Conservation (phyloP, 2,888 invertebrate species). For the Drosophila merina region DNA sequence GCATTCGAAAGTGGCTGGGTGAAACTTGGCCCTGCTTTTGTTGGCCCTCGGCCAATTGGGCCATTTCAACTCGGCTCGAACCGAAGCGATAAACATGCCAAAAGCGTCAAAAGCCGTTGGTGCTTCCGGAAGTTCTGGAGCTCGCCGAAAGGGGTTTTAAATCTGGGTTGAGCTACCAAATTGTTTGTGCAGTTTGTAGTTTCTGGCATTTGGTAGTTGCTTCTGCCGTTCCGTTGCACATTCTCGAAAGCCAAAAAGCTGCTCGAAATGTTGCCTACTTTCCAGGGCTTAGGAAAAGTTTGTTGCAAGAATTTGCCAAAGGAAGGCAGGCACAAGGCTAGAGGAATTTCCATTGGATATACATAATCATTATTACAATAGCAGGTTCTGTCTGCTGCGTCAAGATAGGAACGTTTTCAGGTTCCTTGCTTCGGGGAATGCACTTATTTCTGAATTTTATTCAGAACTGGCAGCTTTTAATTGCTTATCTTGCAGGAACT, state of each 20-base stretch:
- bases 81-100: slow-evolving; percentile 63
- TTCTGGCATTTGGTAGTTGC: slow-evolving; percentile 25
- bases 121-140: slow-evolving; percentile 39
- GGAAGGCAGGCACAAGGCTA: slow-evolving; percentile 3
- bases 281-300: slow-evolving; percentile 44
- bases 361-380: slow-evolving; percentile 30
- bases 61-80: slow-evolving; percentile 29
- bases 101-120: slow-evolving; percentile 61
- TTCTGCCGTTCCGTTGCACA: slow-evolving; percentile 22
- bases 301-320: slow-evolving; percentile 19
- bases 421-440: background rate
- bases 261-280: slow-evolving; percentile 47
- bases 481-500: background rate
- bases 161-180: slow-evolving; percentile 12
- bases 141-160: slow-evolving; percentile 20
- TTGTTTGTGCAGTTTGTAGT: slow-evolving; percentile 13
- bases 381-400: background rate
- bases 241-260: slow-evolving; percentile 33
- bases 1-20: slow-evolving; percentile 19
- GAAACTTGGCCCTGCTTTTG: slow-evolving; percentile 35
- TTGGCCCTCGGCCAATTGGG: slow-evolving; percentile 47
- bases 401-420: background rate
- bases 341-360: slow-evolving; percentile 14
- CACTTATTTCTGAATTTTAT: background rate
- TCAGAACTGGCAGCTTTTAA: slow-evolving; percentile 1